Base-by-base conservation (phyloP, 2,888 invertebrate species). In the Napeogenes sylphis region DNA sequence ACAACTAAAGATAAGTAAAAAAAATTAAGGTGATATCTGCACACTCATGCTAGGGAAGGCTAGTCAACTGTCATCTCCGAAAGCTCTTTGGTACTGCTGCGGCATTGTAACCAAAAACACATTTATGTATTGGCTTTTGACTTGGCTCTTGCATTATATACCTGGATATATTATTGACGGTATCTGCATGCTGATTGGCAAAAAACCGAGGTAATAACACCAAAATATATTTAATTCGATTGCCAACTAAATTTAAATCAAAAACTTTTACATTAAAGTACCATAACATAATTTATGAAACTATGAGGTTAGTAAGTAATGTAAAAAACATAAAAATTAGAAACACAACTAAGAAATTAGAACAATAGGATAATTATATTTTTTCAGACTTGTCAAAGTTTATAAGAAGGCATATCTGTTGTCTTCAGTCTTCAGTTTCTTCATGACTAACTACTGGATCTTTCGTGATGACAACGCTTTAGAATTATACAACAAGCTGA, bases 381-480 rank as follows among this genome's bases (percentile, higher is more conserved):
- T 42, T 42, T 59, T 33, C 55, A 59, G 59, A 35, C 55, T 59
- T 13, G 12, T 59, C 2, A 32, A 46, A 4, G 13, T 55, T n/a
- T 55, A 55, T 5, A 55, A 55, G 14, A 45, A 67, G 55, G 66
- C 72, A 0, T 69, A 69, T 45, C 73, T 71, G 14, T 55, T 75
- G 45, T 63, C 68, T 0, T 4, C 61, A 0, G 53, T 66, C 0
- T 30, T 68, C 4, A 33, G 63, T 0, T 66, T 62, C 47, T 78
- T 74, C 55, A 59, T 66, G 0, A 71, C 55, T 8, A 75, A 75
- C 58, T 67, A 69, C 0, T 78, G 76, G 73, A 67, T 67, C 10
- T 72, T 76, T 8, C 58, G 66, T 2, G 77, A 75, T 33, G 66
- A 45, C 35, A 78, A 78, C 61, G 68, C 72, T 1, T 38, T 60